These are phyloP conservation scores for Podocnemis expansa DNA, from an alignment of 2,113 vertebrate species.

Conservation along the genomic window DNA sequence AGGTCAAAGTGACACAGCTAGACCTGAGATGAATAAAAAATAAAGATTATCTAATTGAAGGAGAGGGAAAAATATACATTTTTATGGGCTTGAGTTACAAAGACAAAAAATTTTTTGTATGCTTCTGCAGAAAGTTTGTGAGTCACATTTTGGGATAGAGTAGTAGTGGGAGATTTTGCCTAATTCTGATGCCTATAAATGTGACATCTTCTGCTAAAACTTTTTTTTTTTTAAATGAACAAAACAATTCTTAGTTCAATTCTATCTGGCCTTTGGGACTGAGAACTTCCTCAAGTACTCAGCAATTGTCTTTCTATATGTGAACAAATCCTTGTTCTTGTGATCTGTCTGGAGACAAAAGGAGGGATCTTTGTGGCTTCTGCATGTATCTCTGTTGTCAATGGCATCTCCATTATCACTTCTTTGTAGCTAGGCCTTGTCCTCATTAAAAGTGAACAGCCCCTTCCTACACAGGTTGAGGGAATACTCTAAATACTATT, in stretches of 20 bases:
- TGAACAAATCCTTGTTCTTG: constrained; percentile 34
- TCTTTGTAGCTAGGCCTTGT: constrained; percentile 19
- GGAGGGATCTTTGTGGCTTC: constrained; percentile 45
- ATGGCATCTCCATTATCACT: constrained; percentile 51
- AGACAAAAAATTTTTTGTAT: background rate
- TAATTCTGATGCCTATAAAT: background rate
- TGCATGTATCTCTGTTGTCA: constrained; percentile 34
- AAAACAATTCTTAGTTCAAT: background rate
- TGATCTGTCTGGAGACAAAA: constrained; percentile 45
- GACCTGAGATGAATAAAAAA: constrained; percentile 55
- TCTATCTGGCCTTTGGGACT: background rate
- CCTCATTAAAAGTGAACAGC: constrained; percentile 40
- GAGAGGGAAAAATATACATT: constrained; percentile 3
- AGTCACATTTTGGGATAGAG: background rate
- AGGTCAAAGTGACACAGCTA: constrained; percentile 69
- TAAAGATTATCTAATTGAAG: constrained; percentile 62
- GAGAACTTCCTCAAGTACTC: background rate
- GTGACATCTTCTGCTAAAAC: background rate
- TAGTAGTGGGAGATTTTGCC: background rate
- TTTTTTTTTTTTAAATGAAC: background rate
- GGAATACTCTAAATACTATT: background rate
- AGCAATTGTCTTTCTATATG: background rate
- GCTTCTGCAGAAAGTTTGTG: background rate
- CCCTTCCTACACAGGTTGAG: constrained; percentile 21
- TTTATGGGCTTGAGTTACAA: background rate